Conservation (phyloP, 2,113 vertebrate species). For the Eulemur macaco region DNA sequence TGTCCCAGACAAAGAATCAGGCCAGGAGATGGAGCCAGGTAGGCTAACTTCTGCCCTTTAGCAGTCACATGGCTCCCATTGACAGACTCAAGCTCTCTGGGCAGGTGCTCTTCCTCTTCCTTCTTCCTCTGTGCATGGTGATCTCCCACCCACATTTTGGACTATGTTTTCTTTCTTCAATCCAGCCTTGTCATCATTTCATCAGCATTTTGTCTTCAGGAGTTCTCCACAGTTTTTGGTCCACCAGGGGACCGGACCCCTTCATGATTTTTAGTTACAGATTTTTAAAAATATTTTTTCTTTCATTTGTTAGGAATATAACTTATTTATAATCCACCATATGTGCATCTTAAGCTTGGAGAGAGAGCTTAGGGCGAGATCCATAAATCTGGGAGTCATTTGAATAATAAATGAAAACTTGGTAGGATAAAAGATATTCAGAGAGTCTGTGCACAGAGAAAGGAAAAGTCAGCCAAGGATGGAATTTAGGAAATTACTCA, state of each 20-base stretch:
- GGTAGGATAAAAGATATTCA: background rate
- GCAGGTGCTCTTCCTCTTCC: no score
- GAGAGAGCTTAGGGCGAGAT: conserved; percentile 3
- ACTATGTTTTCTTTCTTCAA: background rate
- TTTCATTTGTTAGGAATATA: conserved; percentile 36
- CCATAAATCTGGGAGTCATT: background rate
- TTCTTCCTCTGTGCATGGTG: background rate
- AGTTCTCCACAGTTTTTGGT: background rate
- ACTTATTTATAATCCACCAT: conserved; percentile 45
- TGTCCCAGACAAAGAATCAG: background rate
- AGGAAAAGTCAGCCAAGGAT: background rate
- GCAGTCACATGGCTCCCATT: accelerated
- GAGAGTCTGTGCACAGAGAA: background rate
- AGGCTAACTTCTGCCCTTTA: background rate
- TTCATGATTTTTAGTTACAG: conserved; percentile 25
- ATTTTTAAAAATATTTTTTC: background rate
- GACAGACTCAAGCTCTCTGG: background rate
- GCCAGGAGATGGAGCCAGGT: background rate
- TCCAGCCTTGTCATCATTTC: background rate
- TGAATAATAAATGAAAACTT: conserved; percentile 39
- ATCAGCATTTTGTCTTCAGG: background rate
- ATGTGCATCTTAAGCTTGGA: conserved; percentile 11
- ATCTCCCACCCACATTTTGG: background rate
- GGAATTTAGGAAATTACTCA: background rate
- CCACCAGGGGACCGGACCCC: background rate